Evolutionary conservation across 2,113 vertebrate genomes (phyloP), one percentile per base, ranked within the genome.

Genomic region (Trematomus loennbergii): DNA sequence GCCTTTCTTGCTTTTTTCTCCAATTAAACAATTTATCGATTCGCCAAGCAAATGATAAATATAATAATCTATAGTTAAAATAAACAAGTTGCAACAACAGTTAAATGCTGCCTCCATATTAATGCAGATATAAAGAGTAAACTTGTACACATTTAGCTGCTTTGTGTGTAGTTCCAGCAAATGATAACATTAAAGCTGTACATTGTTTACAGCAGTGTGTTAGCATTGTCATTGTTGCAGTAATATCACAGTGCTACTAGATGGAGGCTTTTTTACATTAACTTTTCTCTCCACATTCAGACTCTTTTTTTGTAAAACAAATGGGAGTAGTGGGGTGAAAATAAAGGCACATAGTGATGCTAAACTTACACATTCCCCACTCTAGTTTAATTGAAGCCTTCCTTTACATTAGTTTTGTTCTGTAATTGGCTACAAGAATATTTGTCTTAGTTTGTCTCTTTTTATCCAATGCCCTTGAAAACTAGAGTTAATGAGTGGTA

Each of bases 401-500:
- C 22, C 43, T 59, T 29, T 36, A 53, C 33, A 63, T 80, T 2
- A 52, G 45, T 55, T 43, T 25, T 64, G 9, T 46, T 52, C 54
- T 22, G 4, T 80, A 80, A 85, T 73, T 79, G 16, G 40, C 46
- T 46, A 4, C 43, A 49, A 75, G 65, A 81, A 55, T 63, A 72
- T 83, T 60, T 15, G 45, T 79, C 10, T 18, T 1, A 40, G 36
- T 25, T 49, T 82, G 13, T 58, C 62, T 45, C 45, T 58, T 58
- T 16, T 16, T 57, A 45, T 57, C 48, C 45, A 63, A 5, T 83
- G 85, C 59, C 88, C 88, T 91, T 91, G 88, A 88, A 81, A 73
- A 67, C 69, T 48, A 22, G 62, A 78, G 48, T 16, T 52, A 54
- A 5, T 78, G 78, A 81, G 69, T 65, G 70, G 79, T 79, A 68